Evolutionary conservation across 1,140 invertebrate species (phyloP).

Genomic region (Eufriesea mexicana): DNA sequence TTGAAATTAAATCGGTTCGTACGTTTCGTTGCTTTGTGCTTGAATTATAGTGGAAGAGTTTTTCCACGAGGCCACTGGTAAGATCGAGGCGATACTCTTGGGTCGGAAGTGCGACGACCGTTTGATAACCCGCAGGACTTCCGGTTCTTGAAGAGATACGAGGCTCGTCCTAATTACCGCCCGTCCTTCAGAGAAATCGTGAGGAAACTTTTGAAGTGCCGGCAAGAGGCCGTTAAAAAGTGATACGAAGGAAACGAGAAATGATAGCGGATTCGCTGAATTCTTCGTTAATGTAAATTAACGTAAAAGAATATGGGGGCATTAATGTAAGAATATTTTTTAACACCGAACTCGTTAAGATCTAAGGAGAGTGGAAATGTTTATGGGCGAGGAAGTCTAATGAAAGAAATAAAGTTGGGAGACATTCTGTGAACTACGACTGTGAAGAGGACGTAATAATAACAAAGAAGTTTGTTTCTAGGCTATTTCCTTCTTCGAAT

Average conservation of each 20-base stretch:
- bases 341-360: not conserved
- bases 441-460: no score
- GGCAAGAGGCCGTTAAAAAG: slow-evolving; percentile 53
- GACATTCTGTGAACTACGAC: not conserved
- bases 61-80: not conserved
- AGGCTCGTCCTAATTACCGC: slow-evolving; percentile 68
- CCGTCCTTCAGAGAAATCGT: slow-evolving; percentile 59
- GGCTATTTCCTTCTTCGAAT: no score
- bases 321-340: slow-evolving; percentile 13
- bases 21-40: not conserved
- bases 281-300: slow-evolving; percentile 43
- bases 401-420: not conserved
- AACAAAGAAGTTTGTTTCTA: no score
- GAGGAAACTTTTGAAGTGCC: slow-evolving; percentile 51
- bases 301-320: not conserved
- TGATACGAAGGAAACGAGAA: slow-evolving; percentile 40
- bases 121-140: slow-evolving; percentile 71
- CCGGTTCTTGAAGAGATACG: slow-evolving; percentile 66
- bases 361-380: not conserved
- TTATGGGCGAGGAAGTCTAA: no score
- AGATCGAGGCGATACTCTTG: slow-evolving; percentile 21
- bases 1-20: not conserved
- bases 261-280: slow-evolving; percentile 36
- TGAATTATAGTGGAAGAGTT: slow-evolving; percentile 13
- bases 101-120: slow-evolving; percentile 66